Percentiles rank a stretch among this genome's conserved stretches.
These are phyloP conservation scores for Notothenia coriiceps DNA, from an alignment of 2,113 vertebrate genomes.

Conservation along the genomic window DNA sequence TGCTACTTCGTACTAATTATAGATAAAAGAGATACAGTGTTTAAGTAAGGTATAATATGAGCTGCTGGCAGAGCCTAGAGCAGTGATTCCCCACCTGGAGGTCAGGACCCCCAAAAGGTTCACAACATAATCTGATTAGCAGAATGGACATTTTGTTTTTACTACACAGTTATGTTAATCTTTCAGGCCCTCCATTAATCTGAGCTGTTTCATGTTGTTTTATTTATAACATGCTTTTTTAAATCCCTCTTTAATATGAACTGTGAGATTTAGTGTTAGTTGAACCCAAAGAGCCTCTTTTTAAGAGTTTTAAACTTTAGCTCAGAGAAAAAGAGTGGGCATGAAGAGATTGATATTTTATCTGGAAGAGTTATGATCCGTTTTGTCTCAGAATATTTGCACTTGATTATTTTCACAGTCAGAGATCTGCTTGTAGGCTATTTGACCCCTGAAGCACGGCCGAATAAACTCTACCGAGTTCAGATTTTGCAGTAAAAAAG, in stretches of 20 bases:
- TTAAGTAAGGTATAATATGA: too few relatives aligned
- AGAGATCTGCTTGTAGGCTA: conserved; percentile 1
- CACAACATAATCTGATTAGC: not conserved
- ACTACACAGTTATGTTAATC: not conserved
- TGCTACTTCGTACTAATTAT: too few relatives aligned
- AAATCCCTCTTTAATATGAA: too few relatives aligned
- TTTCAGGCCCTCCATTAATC: not conserved
- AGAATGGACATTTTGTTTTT: not conserved
- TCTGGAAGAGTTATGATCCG: not conserved
- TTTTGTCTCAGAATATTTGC: not conserved
- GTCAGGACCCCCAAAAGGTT: not conserved
- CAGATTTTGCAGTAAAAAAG: not conserved
- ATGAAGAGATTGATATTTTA: not conserved
- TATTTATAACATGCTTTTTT: not conserved
- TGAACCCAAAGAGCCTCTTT: conserved; percentile 13
- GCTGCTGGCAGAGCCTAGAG: too few relatives aligned
- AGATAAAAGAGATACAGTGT: too few relatives aligned
- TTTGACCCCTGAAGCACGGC: conserved; percentile 5
- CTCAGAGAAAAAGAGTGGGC: conserved; percentile 9
- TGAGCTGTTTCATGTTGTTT: not conserved
- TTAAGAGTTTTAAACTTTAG: not conserved
- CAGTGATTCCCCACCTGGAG: not conserved
- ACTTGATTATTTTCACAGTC: conserved; percentile 3
- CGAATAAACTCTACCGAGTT: not conserved
- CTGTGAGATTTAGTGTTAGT: conserved; percentile 10